These are phyloP conservation scores for Sinotaia quadrata DNA, from an alignment of 2,888 invertebrate genomes.

Conservation along the genomic window DNA sequence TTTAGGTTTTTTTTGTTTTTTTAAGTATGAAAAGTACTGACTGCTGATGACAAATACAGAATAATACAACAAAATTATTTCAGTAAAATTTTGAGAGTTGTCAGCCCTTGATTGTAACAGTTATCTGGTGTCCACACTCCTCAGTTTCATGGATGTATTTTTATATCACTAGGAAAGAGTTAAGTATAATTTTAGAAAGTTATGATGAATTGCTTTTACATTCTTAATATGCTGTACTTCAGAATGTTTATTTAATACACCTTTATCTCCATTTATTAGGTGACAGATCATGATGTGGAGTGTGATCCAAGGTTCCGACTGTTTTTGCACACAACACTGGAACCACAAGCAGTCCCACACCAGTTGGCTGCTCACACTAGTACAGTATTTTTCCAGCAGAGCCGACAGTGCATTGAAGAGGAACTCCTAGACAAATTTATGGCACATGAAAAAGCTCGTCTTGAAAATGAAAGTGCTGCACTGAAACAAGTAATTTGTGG, in stretches of 20 bases:
- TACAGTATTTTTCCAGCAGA: slow-evolving; percentile 67
- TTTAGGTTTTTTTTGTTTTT: too few species aligned
- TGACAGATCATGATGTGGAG: slow-evolving; percentile 72
- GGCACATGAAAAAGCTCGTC: slow-evolving; percentile 68
- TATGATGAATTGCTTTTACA: slow-evolving; percentile 1
- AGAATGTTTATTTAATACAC: background rate
- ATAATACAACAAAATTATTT: too few species aligned
- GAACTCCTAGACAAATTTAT: slow-evolving; percentile 69
- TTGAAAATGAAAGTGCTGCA: slow-evolving; percentile 68
- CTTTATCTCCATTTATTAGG: slow-evolving; percentile 44
- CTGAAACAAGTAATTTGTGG: slow-evolving; percentile 69
- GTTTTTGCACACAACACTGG: slow-evolving; percentile 69
- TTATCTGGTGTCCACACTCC: too few species aligned
- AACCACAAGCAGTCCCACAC: slow-evolving; percentile 66
- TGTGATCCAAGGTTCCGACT: slow-evolving; percentile 70
- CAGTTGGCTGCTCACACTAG: slow-evolving; percentile 67
- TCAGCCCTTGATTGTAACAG: too few species aligned
- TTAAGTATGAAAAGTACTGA: too few species aligned
- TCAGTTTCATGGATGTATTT: too few species aligned
- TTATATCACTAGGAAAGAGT: background rate
- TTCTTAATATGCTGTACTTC: background rate
- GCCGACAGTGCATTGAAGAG: slow-evolving; percentile 64
- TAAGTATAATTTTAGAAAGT: too few species aligned
- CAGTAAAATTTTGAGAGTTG: too few species aligned
- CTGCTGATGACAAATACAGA: too few species aligned